These are phyloP conservation scores for Pipistrellus kuhlii DNA, from an alignment of 2,797 vertebrate species.

Conservation along the genomic window DNA sequence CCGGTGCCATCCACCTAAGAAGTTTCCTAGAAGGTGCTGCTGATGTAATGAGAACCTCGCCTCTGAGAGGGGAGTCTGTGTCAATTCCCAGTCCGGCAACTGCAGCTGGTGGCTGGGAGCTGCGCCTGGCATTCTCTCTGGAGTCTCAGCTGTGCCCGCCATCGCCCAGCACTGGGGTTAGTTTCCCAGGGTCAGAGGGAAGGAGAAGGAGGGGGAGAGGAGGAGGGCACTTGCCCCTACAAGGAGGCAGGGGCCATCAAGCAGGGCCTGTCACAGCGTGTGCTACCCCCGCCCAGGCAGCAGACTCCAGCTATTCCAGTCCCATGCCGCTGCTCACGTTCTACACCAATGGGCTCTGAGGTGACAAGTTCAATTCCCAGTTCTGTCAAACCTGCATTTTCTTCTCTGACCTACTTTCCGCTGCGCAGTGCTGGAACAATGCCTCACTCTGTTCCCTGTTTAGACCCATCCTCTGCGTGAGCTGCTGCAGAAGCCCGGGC, in stretches of 20 bases:
- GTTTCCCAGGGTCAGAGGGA: conserved; percentile 55
- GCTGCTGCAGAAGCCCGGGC: conserved; percentile 77
- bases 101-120: conserved; percentile 68
- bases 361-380: conserved; percentile 93
- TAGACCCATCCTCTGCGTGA: conserved; percentile 78
- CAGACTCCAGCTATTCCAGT: conserved; percentile 51
- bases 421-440: conserved; percentile 81
- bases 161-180: conserved; percentile 63
- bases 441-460: conserved; percentile 79
- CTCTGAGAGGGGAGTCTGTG: conserved; percentile 1
- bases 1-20: background rate
- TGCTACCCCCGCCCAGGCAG: conserved; percentile 8
- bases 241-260: background rate
- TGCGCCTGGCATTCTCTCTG: conserved; percentile 56
- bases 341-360: conserved; percentile 90
- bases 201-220: background rate
- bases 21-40: background rate
- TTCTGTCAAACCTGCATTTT: conserved; percentile 88
- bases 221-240: background rate
- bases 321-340: conserved; percentile 82
- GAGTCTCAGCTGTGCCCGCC: conserved; percentile 69
- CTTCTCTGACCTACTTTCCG: conserved; percentile 91
- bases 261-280: background rate
- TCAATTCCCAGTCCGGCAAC: conserved; percentile 37
- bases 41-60: conserved; percentile 69